Evolutionary conservation across 2,888 invertebrate genomes (phyloP), one percentile per base, ranked within the genome.

Genomic region (Monoplex corrugatus): DNA sequence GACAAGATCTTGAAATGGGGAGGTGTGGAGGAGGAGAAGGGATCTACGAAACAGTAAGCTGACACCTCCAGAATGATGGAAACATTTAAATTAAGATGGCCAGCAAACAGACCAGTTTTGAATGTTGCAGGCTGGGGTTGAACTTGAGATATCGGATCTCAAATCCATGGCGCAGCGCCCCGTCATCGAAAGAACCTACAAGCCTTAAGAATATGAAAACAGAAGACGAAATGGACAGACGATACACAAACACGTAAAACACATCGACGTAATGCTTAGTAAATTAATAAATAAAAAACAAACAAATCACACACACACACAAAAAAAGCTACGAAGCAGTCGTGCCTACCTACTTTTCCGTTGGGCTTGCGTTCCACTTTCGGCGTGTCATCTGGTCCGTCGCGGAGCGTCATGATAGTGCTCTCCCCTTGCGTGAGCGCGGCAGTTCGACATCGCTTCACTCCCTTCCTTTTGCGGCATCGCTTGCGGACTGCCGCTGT

Each of bases 341-440:
- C n/a, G n/a, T n/a, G n/a, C 82, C 63, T 88, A 88, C 88, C 88
- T 88, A 88, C 88, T 88, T 88, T 88, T 68, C 87, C 87, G 23
- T 45, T 45, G 68, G 87, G 8, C 50, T 87, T 87, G 5, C 63
- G 50, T 10, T 75, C 5, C 32, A 44, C 75, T 80, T 78, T 43
- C 2, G 40, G 43, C 8, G 6, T 1, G 86, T 68, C 86, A 44
- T 68, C 86, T 68, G 43, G n/a, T 68, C 43, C 32, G 28, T 86
- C 86, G 13, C 32, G 28, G 5, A 86, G 16, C 13, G 68, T n/a
- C 43, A 23, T 68, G 2, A 44, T n/a, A 68, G 86, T 68, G 86
- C 86, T 68, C 68, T 68, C 32, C 68, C 86, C 86, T 63, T 40
- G 32, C 28, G 38, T 88, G 57, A 68, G 38, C n/a, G 57, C 68